phyloP scores from a whole-genome alignment of 2,888 invertebrate species.

The Drosophila affinis region DNA sequence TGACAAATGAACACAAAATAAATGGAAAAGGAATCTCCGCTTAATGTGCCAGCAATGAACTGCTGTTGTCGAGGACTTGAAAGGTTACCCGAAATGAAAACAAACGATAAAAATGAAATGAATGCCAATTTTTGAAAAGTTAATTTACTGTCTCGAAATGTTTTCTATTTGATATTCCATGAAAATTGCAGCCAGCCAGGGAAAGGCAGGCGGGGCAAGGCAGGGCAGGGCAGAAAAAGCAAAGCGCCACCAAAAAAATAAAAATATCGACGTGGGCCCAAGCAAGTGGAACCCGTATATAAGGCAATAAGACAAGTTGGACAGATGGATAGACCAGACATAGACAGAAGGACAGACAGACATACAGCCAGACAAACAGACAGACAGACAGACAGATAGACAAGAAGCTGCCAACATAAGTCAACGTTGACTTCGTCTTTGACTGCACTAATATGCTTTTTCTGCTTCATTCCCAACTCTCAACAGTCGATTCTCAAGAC shows the following conservation, averaged over 20 bases:
- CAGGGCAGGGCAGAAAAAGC: not conserved
- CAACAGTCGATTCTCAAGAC: slow-evolving; percentile 61
- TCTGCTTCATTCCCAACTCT: slow-evolving; percentile 10
- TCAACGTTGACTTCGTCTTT: slow-evolving; percentile 43
- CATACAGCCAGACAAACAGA: not conserved
- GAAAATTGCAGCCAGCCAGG: slow-evolving; percentile 58
- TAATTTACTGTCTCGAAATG: slow-evolving; percentile 68
- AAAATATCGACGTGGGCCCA: not conserved
- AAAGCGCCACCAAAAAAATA: slow-evolving; percentile 22
- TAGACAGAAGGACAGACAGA: not conserved
- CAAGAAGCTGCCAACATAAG: slow-evolving; percentile 49
- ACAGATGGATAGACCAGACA: not conserved
- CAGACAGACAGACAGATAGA: not conserved
- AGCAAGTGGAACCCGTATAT: not conserved
- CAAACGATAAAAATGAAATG: slow-evolving; percentile 61
- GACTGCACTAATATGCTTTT: slow-evolving; percentile 56
- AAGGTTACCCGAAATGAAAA: not conserved
- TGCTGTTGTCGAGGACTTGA: slow-evolving; percentile 5
- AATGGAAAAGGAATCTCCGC: slow-evolving; percentile 35
- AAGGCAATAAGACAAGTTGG: slow-evolving; percentile 9
- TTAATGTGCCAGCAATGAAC: slow-evolving; percentile 53
- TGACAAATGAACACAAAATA: slow-evolving; percentile 50
- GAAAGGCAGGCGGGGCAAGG: not conserved
- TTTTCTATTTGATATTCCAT: slow-evolving; percentile 65
- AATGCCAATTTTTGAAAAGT: slow-evolving; percentile 72